A percentile compares a stretch with the other conserved stretches of the same genome.
Evolutionary conservation across 2,113 vertebrate species (phyloP).

Genomic region (Rhadina sibilatrix): DNA sequence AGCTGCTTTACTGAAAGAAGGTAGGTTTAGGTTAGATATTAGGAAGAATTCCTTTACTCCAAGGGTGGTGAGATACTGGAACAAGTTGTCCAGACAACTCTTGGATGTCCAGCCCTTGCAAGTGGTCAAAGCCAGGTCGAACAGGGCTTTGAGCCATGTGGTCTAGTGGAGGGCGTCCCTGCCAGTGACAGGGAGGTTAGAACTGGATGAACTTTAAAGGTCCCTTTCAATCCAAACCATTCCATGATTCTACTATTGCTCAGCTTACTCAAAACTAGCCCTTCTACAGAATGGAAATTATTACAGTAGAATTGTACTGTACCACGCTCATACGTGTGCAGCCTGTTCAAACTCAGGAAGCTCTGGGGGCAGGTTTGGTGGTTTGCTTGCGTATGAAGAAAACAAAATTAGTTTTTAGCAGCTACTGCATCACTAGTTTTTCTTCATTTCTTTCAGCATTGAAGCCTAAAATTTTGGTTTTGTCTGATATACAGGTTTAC

Average conservation of each 20-base stretch:
- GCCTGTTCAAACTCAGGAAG: neutral
- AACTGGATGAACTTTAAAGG: neutral
- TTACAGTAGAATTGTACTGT: neutral
- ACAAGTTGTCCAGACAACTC: neutral
- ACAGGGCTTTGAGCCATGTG: neutral
- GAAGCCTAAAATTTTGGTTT: neutral
- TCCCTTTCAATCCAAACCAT: neutral
- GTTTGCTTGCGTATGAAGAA: neutral
- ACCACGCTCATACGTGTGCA: rapidly evolving
- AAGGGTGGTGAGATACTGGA: neutral
- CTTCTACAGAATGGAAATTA: neutral
- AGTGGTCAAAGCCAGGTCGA: neutral
- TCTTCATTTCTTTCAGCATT: neutral
- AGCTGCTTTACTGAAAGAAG: neutral
- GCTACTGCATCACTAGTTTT: neutral
- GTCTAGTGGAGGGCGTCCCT: neutral
- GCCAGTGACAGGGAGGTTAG: neutral
- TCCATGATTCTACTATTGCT: neutral
- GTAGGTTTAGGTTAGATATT: neutral
- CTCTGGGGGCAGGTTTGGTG: neutral
- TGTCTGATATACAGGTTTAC: neutral
- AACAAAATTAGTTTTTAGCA: neutral
- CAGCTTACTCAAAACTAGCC: neutral
- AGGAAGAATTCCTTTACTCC: neutral
- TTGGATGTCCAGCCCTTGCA: neutral